Evolutionary conservation across 2,888 invertebrate genomes (phyloP).

Genomic region (Dascillus cervinus): DNA sequence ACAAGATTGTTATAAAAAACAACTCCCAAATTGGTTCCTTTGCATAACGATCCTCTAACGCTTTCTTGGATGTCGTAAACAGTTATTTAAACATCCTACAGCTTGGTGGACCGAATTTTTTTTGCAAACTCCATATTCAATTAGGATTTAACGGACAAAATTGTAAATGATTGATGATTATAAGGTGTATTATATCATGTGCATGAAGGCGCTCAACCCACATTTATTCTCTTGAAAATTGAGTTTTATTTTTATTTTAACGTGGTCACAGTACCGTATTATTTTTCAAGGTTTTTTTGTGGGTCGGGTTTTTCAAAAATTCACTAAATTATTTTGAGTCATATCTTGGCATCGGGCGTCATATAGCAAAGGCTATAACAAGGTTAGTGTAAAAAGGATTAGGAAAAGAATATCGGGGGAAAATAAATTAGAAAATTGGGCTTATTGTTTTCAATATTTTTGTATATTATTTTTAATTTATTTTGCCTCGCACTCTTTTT

Average conservation of each 20-base stretch:
- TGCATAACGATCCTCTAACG: background rate
- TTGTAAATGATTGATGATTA: slow-evolving; percentile 7
- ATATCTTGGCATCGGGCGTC: slow-evolving; percentile 37
- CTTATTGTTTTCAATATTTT: slow-evolving; percentile 6
- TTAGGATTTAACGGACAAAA: slow-evolving; percentile 14
- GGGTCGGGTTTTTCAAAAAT: slow-evolving; percentile 25
- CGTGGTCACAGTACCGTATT: background rate
- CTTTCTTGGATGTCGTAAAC: too few relatives aligned
- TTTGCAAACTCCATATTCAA: slow-evolving; percentile 31
- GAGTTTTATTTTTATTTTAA: slow-evolving; percentile 3
- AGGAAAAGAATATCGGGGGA: slow-evolving; percentile 17
- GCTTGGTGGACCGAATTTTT: slow-evolving; percentile 29
- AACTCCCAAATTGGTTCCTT: too few relatives aligned
- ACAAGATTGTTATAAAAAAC: too few relatives aligned
- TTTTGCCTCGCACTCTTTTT: slow-evolving; percentile 22
- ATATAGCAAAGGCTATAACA: slow-evolving; percentile 42
- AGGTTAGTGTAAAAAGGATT: slow-evolving; percentile 36
- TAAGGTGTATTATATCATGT: slow-evolving; percentile 27
- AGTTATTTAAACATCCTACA: too few relatives aligned
- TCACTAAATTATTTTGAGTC: slow-evolving; percentile 28
- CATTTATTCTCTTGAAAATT: slow-evolving; percentile 22
- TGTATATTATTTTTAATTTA: slow-evolving; percentile 17
- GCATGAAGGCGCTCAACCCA: slow-evolving; percentile 29
- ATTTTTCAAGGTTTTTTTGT: slow-evolving; percentile 5
- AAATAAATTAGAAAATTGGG: slow-evolving; percentile 20